These are phyloP conservation scores for Microctenopoma steveboyesi DNA, from an alignment of 2,797 vertebrate species.

Conservation along the genomic window DNA sequence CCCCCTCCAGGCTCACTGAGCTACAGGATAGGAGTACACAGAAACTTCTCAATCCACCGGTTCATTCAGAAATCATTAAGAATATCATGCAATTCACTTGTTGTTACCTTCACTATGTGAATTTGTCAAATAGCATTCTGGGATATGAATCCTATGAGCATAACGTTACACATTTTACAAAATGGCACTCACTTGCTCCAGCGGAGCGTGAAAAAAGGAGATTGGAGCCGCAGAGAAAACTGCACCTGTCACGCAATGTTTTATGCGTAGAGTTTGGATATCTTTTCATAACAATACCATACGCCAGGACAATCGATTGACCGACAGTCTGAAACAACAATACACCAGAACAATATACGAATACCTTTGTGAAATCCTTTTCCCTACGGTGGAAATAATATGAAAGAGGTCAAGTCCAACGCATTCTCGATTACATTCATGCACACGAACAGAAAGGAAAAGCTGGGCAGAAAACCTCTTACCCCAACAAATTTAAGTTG, in stretches of 20 bases:
- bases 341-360: not conserved
- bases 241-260: constrained; percentile 73
- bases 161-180: constrained; percentile 54
- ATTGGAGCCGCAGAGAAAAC: constrained; percentile 47
- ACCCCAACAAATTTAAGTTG: constrained; percentile 40
- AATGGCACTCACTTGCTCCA: constrained; percentile 60
- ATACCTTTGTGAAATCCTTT: constrained; percentile 5
- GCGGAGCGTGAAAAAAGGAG: constrained; percentile 33
- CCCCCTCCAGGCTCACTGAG: constrained; percentile 76
- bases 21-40: constrained; percentile 71
- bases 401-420: constrained; percentile 12
- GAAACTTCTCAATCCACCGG: constrained; percentile 31
- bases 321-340: constrained; percentile 15
- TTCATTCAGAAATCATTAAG: not conserved
- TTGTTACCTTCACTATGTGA: not conserved
- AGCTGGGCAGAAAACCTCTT: constrained; percentile 32
- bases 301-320: constrained; percentile 11
- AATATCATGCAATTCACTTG: not conserved
- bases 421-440: constrained; percentile 10
- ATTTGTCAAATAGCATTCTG: constrained; percentile 32
- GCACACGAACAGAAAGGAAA: constrained; percentile 4
- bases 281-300: not conserved
- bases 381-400: constrained; percentile 10
- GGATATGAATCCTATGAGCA: constrained; percentile 31
- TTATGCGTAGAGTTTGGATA: constrained; percentile 2